Evolutionary conservation across 2,888 invertebrate genomes (phyloP), one percentile per base, ranked within the genome.

Genomic region (Julus scandinavius): DNA sequence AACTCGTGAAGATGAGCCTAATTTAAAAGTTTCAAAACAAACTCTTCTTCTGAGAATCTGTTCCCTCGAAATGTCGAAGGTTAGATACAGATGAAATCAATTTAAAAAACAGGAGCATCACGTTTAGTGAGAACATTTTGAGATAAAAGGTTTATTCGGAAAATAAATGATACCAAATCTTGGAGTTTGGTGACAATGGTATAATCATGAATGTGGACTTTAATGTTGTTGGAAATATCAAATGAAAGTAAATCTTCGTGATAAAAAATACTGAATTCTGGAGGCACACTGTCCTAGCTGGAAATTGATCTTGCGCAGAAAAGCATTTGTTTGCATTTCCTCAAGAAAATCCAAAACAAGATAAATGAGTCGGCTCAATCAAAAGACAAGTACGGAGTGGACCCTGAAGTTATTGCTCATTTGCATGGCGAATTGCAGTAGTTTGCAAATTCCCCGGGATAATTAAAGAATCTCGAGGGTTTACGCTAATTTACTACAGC

Each of bases 391-490:
- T 29, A n/a, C 72, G 72, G 29, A 29, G 72, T 72, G 72, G 72
- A 72, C 72, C 29, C 29, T 72, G 9, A 29, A n/a, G 72, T 72
- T 72, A 72, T 72, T 72, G 72, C 72, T 72, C 29, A 72, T 72
- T 72, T 72, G 72, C 72, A 72, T 72, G 29, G 72, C 72, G 29
- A 72, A 72, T 72, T 72, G 72, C 72, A 72, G 72, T 11, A 72
- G 72, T 72, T 72, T 72, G 72, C 29, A 72, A 72, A 72, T 72
- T 72, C 72, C 72, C 72, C 29, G 72, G 72, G 72, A 29, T 72
- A 72, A 72, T 72, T 72, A 72, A 72, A 29, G 13, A 72, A 72
- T 72, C 72, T 72, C 72, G 72, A 72, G 72, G 72, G 72, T 72
- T 72, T 72, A 29, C 72, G 72, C n/a, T 72, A 72, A 72, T 72